These are phyloP conservation scores for Recurvirostra avosetta DNA, from an alignment of 2,113 vertebrate genomes.

Conservation along the genomic window DNA sequence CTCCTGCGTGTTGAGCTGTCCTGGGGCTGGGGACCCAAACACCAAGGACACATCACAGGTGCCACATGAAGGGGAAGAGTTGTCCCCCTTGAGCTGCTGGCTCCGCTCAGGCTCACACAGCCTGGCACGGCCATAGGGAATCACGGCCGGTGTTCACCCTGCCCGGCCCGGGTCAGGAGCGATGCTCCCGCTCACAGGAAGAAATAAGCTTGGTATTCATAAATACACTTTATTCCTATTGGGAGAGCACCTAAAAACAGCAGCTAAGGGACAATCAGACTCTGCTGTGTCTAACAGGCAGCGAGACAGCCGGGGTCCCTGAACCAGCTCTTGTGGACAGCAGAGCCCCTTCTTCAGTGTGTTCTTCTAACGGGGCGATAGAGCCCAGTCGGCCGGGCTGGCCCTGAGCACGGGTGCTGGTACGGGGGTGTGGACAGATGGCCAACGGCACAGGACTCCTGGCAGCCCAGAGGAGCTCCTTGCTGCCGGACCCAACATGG, in stretches of 20 bases:
- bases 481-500: not conserved
- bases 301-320: not conserved
- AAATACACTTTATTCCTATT: not conserved
- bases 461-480: not conserved
- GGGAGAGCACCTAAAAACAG: not conserved
- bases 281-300: not conserved
- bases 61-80: not conserved
- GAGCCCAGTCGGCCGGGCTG: accelerated
- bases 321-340: not conserved
- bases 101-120: not conserved
- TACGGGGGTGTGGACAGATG: accelerated
- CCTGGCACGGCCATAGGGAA: not conserved
- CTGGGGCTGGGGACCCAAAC: not conserved
- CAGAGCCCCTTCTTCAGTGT: accelerated
- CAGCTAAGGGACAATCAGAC: not conserved
- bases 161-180: not conserved
- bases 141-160: accelerated
- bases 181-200: not conserved
- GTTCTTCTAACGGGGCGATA: accelerated
- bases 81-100: not conserved
- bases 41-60: not conserved
- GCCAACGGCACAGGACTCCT: not conserved
- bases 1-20: not conserved
- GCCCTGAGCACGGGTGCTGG: not conserved
- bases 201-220: not conserved